Evolutionary conservation across 1,140 invertebrate genomes (phyloP).

Genomic region (Drosophila arizonae): DNA sequence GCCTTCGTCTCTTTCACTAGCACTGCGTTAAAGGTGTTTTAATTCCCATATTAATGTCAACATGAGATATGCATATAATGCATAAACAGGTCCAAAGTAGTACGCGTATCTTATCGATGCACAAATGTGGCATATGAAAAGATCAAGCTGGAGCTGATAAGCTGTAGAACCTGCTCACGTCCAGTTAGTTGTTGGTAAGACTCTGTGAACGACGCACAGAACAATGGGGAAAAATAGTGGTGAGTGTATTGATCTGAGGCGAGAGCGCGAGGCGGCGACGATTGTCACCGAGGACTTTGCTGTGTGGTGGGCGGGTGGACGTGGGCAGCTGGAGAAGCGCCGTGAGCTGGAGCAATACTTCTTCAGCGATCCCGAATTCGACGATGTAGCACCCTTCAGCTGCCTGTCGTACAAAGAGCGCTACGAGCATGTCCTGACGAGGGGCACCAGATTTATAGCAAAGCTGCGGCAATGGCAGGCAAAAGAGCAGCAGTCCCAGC

Average conservation of each 20-base stretch:
- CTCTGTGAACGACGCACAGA: too few relatives aligned
- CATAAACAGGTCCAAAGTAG: neutral
- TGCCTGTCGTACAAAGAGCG: slow-evolving; percentile 93
- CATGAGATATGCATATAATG: too few relatives aligned
- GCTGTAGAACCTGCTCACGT: too few relatives aligned
- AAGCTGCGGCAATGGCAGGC: slow-evolving; percentile 87
- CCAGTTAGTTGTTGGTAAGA: too few relatives aligned
- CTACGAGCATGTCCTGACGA: slow-evolving; percentile 90
- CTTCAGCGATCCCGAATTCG: slow-evolving; percentile 87
- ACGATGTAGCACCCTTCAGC: slow-evolving; percentile 87
- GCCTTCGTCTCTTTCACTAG: too few relatives aligned
- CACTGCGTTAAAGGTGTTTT: too few relatives aligned
- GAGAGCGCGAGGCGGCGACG: slow-evolving; percentile 88
- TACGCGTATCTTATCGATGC: neutral
- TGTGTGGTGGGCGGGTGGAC: slow-evolving; percentile 89
- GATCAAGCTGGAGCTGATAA: neutral
- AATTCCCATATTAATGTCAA: too few relatives aligned
- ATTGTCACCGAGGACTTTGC: slow-evolving; percentile 90
- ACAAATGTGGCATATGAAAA: neutral
- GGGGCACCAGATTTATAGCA: slow-evolving; percentile 88
- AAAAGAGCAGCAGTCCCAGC: neutral
- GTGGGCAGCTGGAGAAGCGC: slow-evolving; percentile 84
- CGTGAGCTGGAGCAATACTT: slow-evolving; percentile 87
- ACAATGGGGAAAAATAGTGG: slow-evolving; percentile 4
- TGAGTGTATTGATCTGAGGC: slow-evolving; percentile 85